Evolutionary conservation across 2,113 vertebrate species (phyloP).

Genomic region (Prinia subflava): DNA sequence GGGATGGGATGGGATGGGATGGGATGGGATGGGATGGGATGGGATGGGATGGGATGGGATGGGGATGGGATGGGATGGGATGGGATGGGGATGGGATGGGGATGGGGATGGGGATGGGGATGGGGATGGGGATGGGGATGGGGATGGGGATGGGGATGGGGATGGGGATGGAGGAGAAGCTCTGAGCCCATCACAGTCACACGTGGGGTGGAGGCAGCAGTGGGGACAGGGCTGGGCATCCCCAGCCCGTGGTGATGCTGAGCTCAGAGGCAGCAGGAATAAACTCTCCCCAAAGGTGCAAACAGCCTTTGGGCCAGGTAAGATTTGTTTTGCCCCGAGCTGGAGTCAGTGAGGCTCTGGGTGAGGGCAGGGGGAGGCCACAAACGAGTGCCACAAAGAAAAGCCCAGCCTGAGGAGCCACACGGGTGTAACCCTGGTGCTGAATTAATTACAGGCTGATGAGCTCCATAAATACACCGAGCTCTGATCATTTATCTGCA

Average conservation of each 20-base stretch:
- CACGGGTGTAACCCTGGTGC: background rate
- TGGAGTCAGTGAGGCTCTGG: background rate
- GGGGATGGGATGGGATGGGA: too few relatives aligned
- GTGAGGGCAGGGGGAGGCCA: background rate
- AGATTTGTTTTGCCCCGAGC: background rate
- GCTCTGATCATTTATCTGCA: background rate
- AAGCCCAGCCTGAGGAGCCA: background rate
- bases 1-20: too few relatives aligned
- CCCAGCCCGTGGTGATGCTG: background rate
- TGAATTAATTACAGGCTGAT: background rate
- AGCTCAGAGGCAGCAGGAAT: background rate
- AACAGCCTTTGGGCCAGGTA: background rate
- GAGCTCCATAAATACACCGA: background rate
- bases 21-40: too few relatives aligned
- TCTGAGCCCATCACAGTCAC: background rate
- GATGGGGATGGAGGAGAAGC: background rate
- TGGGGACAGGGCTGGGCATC: accelerated
- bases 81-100: background rate
- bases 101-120: too few relatives aligned
- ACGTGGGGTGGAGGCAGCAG: background rate
- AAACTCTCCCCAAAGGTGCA: background rate
- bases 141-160: too few relatives aligned
- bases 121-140: too few relatives aligned
- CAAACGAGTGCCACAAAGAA: background rate
- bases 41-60: too few relatives aligned